Conservation (phyloP, 2,113 vertebrate genomes). For the Tyrannus savana region DNA sequence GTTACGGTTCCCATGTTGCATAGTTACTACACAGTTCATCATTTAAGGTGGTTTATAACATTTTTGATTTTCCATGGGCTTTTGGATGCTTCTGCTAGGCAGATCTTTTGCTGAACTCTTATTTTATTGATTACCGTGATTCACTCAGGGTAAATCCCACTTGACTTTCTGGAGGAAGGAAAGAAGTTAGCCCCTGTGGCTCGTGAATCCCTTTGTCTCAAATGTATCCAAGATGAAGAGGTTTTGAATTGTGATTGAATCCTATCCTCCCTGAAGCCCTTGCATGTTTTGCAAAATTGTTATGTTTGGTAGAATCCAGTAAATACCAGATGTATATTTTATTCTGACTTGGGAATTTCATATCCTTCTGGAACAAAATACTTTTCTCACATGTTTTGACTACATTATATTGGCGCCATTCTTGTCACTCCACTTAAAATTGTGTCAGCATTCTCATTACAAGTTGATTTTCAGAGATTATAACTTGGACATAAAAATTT, state of each 20-base stretch:
- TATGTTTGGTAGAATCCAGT: constrained; percentile 40
- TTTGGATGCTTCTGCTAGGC: neutral
- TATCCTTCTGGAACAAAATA: constrained; percentile 27
- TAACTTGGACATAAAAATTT: constrained; percentile 18
- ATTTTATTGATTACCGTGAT: neutral
- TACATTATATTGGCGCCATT: neutral
- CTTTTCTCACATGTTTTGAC: constrained; percentile 36
- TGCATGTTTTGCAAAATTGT: neutral
- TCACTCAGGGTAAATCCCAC: neutral
- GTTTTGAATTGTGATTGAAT: neutral
- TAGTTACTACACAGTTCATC: neutral
- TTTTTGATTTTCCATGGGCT: neutral
- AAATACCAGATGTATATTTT: constrained; percentile 41
- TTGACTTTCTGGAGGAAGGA: neutral
- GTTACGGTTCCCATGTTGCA: neutral
- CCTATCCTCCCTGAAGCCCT: neutral
- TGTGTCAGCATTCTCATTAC: constrained; percentile 14
- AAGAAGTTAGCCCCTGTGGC: neutral
- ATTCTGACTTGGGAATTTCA: constrained; percentile 41
- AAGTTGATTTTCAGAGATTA: constrained; percentile 25
- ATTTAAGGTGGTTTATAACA: neutral
- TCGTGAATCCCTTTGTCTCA: neutral
- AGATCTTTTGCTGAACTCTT: neutral
- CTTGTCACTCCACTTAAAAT: neutral
- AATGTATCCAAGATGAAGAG: neutral